These are phyloP conservation scores for Slavum lentiscoides DNA, from an alignment of 2,888 invertebrate species.

Conservation along the genomic window DNA sequence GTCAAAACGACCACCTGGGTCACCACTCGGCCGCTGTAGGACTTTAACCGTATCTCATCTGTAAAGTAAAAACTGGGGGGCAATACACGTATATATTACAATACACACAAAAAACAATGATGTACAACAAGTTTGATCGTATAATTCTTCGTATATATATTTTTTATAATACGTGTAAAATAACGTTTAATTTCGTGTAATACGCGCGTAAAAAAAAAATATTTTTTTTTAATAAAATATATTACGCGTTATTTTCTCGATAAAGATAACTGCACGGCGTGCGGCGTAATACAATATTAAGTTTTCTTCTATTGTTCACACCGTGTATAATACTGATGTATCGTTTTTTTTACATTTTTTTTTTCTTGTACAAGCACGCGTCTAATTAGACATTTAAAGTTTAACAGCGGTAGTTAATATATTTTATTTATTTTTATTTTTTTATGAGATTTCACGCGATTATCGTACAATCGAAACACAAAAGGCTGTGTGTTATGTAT, in stretches of 20 bases:
- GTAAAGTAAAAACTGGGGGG: not conserved
- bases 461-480: not conserved
- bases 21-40: not conserved
- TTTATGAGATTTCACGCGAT: not conserved
- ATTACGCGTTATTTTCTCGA: too few species aligned
- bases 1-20: slow-evolving; percentile 30
- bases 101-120: too few species aligned
- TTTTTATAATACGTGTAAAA: not conserved
- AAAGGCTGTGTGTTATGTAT: not conserved
- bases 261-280: too few species aligned
- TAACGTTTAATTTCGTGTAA: not conserved
- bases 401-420: not conserved
- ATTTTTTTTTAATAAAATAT: too few species aligned
- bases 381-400: not conserved
- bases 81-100: not conserved
- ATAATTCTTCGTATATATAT: not conserved
- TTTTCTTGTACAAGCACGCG: too few species aligned
- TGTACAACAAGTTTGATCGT: not conserved
- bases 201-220: too few species aligned
- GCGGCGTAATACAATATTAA: too few species aligned
- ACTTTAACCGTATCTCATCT: slow-evolving; percentile 29
- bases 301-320: too few species aligned
- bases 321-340: too few species aligned
- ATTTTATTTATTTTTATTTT: not conserved
- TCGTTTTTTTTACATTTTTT: too few species aligned